These are phyloP conservation scores for Dendropsophus ebraccatus DNA, from an alignment of 2,113 vertebrate species.

Conservation along the genomic window DNA sequence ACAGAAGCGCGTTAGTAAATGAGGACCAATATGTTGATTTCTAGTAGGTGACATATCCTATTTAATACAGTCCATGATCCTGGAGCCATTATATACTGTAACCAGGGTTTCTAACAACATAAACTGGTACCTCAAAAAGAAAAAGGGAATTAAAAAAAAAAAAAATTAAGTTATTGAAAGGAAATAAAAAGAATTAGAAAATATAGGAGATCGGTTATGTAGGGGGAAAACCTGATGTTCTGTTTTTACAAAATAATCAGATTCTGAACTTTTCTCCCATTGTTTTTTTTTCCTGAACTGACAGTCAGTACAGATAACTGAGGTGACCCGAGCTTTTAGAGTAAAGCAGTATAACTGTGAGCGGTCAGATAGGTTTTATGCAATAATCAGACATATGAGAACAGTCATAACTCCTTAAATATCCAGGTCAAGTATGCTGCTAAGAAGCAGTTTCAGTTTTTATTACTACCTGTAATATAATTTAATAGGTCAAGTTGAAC, in stretches of 20 bases:
- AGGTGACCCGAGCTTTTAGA: background rate
- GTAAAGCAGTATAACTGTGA: background rate
- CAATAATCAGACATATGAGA: constrained; percentile 4
- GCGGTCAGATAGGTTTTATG: background rate
- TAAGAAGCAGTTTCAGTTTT: background rate
- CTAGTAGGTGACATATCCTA: too few species aligned
- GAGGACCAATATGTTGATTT: too few species aligned
- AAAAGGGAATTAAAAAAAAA: too few species aligned
- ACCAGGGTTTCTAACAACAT: too few species aligned
- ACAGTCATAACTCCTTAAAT: background rate
- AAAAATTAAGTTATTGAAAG: too few species aligned
- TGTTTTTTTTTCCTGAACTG: background rate
- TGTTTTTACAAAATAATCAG: background rate
- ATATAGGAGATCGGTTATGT: background rate
- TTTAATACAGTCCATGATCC: too few species aligned
- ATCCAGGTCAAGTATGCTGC: background rate
- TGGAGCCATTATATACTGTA: too few species aligned
- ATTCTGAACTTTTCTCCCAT: background rate
- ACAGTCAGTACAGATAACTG: background rate
- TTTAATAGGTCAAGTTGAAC: background rate
- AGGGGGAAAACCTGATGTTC: background rate
- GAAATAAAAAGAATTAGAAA: too few species aligned
- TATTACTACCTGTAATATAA: background rate
- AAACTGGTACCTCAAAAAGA: too few species aligned
- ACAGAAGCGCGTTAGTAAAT: too few species aligned